These are phyloP conservation scores for Aplochiton taeniatus DNA, from an alignment of 2,797 vertebrate species.

Conservation along the genomic window DNA sequence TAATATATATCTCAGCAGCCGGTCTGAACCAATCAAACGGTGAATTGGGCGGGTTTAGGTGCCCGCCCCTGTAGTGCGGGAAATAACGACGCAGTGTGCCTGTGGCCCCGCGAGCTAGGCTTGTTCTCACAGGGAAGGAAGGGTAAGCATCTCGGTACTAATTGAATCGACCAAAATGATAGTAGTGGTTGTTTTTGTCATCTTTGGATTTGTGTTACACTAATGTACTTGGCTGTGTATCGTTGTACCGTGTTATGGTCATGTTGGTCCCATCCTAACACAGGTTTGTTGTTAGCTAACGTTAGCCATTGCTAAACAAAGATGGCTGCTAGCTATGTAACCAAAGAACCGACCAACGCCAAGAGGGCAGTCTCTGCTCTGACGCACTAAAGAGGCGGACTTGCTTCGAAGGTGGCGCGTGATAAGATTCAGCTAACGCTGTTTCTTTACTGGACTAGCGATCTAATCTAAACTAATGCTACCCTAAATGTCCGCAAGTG, in stretches of 20 bases:
- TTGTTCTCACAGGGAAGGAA: accelerated
- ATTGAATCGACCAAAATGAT: accelerated
- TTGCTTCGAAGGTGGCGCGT: constrained; percentile 25
- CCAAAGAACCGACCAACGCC: constrained; percentile 9
- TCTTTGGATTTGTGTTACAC: neutral
- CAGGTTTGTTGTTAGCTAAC: constrained; percentile 27
- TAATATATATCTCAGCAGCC: neutral
- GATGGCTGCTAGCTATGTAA: constrained; percentile 56
- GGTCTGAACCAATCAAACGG: constrained; percentile 47
- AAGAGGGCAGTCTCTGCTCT: constrained; percentile 16
- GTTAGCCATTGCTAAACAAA: constrained; percentile 59
- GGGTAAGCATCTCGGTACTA: constrained; percentile 39
- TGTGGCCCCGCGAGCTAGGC: neutral
- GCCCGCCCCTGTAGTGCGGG: constrained; percentile 25
- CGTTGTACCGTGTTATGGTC: too few relatives aligned
- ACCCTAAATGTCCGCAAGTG: too few relatives aligned
- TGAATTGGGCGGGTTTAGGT: constrained; percentile 31
- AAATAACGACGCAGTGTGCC: constrained; percentile 34
- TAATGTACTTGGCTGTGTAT: too few relatives aligned
- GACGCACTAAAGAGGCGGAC: constrained; percentile 12
- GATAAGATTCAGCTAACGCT: neutral
- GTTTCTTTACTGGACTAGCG: too few relatives aligned
- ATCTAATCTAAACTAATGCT: too few relatives aligned
- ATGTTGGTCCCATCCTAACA: too few relatives aligned
- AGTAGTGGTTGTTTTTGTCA: neutral